phyloP scores from a whole-genome alignment of 2,888 invertebrate species.

The Megamerina dolium region DNA sequence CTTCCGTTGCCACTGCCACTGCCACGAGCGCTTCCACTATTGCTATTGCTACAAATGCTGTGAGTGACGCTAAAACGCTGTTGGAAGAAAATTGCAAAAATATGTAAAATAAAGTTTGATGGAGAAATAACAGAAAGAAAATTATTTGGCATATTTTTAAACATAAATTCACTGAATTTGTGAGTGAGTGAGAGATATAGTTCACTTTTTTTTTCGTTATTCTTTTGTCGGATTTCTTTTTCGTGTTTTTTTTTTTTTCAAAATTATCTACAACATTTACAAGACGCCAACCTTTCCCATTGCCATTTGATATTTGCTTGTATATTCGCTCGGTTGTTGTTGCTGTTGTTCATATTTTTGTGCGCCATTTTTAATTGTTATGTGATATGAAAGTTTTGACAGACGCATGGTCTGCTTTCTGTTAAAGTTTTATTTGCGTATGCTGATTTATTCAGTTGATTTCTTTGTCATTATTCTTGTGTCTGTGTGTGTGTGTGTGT shows the following conservation, averaged over 20 bases:
- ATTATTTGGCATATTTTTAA: too few species aligned
- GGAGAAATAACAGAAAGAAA: too few species aligned
- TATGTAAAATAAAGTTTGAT: too few species aligned
- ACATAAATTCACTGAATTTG: too few species aligned
- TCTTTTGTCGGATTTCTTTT: too few species aligned
- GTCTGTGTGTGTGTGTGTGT: not conserved
- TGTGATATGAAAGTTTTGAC: constrained; percentile 41
- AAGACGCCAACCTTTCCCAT: constrained; percentile 24
- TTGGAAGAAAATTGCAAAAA: not conserved
- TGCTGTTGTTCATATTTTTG: constrained; percentile 30
- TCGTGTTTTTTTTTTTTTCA: too few species aligned
- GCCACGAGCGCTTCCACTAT: constrained; percentile 19
- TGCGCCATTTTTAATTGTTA: constrained; percentile 38
- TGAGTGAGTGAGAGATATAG: too few species aligned
- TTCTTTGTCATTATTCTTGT: not conserved
- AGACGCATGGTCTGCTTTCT: constrained; percentile 37
- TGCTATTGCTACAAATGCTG: constrained; percentile 22
- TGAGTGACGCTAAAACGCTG: constrained; percentile 33
- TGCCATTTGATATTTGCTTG: constrained; percentile 17
- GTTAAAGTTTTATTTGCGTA: not conserved
- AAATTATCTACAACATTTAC: too few species aligned
- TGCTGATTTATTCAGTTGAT: not conserved
- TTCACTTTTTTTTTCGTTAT: too few species aligned
- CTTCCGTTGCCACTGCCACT: constrained; percentile 26
- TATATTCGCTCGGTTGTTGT: constrained; percentile 13